Evolutionary conservation across 2,888 invertebrate genomes (phyloP), one percentile per base, ranked within the genome.

Genomic region (Cantharis rustica): DNA sequence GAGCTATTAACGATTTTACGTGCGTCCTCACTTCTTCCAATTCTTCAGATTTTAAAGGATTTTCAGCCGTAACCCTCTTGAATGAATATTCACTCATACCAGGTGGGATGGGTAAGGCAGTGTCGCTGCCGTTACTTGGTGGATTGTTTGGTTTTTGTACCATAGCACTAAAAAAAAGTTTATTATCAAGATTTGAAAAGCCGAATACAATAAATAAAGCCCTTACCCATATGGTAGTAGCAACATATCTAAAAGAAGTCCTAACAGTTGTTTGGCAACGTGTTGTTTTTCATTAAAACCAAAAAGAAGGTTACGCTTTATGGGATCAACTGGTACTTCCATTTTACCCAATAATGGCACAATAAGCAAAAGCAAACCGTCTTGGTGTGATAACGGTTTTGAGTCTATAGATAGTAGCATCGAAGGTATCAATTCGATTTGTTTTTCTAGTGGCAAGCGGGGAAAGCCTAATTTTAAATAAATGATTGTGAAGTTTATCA

Each of bases 391-490:
- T 79, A 93, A 91, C 27, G 97, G 95, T 86, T 95, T 95, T 73
- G 93, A 93, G 84, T 95, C 94, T 68, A 96, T 89, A 79, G 96
- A 93, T 84, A 93, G 92, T 20, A 98, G 88, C 73, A 98, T 88
- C 77, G 91, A 90, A 5, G 96, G 95, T 13, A 95, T 91, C 77
- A 97, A 87, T 79, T 92, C 92, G 5, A 93, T 90, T 88, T 96
- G 96, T 84, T 94, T 92, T 10, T 93, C 93, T 69, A 91, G 88
- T 11, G 93, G 91, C 82, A 97, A 88, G 72, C 98, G 90, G 0
- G 97, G 96, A 88, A 93, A 98, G 10, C 98, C 98, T 92, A 96
- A 92, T 85, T 96, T 96, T 79, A 98, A 94, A 86, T 98, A 98
- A 83, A 98, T 96, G 75, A 98, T 95, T 11, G 96, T 93, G 86